Evolutionary conservation across 2,113 vertebrate species (phyloP).

Genomic region (Strigops habroptila): DNA sequence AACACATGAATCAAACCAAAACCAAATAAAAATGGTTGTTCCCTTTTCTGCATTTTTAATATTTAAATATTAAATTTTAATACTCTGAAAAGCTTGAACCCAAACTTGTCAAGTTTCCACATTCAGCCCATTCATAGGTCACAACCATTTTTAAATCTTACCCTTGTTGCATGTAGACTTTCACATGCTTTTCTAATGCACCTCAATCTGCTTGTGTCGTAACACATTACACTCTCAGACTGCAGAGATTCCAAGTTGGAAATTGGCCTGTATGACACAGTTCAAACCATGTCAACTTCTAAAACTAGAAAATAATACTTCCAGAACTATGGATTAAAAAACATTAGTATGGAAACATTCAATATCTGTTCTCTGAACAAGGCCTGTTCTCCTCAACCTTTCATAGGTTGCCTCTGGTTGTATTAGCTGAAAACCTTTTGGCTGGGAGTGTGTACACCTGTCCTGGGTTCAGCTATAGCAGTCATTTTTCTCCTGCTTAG

Average conservation of each 20-base stretch:
- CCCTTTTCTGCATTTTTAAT: not conserved
- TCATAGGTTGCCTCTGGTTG: not conserved
- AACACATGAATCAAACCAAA: not conserved
- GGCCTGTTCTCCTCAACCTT: not conserved
- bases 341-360: not conserved
- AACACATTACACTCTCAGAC: not conserved
- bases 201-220: not conserved
- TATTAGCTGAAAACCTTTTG: not conserved
- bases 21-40: not conserved
- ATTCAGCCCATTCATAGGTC: not conserved
- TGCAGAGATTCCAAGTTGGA: not conserved
- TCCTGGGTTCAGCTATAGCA: no score
- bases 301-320: not conserved
- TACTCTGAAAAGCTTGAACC: not conserved
- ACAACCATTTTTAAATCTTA: not conserved
- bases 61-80: not conserved
- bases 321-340: not conserved
- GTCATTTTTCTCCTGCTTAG: no score
- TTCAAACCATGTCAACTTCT: not conserved
- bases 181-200: not conserved
- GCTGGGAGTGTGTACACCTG: not conserved
- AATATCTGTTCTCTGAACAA: rapidly evolving
- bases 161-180: not conserved
- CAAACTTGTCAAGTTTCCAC: not conserved
- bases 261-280: not conserved